phyloP scores from a whole-genome alignment of 2,113 vertebrate genomes.

The Catagonus wagneri region DNA sequence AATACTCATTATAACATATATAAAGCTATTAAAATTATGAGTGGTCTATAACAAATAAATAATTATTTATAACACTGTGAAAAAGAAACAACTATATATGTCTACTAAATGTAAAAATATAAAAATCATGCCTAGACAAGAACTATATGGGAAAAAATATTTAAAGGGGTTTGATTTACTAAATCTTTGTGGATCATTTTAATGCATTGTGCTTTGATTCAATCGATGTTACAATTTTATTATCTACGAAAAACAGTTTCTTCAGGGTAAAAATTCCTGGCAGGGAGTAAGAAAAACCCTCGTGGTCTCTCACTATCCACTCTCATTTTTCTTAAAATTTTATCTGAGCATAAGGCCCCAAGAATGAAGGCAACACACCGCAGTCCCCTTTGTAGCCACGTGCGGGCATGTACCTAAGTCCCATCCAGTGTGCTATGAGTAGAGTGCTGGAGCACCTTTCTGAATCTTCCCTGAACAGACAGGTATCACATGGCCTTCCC shows the following conservation, averaged over 20 bases:
- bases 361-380: not conserved
- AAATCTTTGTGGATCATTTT: not conserved
- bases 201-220: not conserved
- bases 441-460: not conserved
- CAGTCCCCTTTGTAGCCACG: not conserved
- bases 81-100: not conserved
- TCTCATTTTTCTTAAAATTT: not conserved
- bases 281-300: not conserved
- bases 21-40: constrained; percentile 11
- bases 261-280: not conserved
- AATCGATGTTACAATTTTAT: not conserved
- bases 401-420: not conserved
- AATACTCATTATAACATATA: not conserved
- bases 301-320: not conserved
- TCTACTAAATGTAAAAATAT: constrained; percentile 12
- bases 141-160: not conserved
- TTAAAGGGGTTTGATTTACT: not conserved
- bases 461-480: not conserved
- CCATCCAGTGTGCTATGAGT: not conserved
- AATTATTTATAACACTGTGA: not conserved
- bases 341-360: not conserved
- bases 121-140: not conserved
- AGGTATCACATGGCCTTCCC: not conserved
- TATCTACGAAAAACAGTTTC: constrained; percentile 42
- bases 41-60: not conserved